Evolutionary conservation across 2,797 vertebrate species (phyloP), one percentile per base, ranked within the genome.

Genomic region (Clarias platycephalus): DNA sequence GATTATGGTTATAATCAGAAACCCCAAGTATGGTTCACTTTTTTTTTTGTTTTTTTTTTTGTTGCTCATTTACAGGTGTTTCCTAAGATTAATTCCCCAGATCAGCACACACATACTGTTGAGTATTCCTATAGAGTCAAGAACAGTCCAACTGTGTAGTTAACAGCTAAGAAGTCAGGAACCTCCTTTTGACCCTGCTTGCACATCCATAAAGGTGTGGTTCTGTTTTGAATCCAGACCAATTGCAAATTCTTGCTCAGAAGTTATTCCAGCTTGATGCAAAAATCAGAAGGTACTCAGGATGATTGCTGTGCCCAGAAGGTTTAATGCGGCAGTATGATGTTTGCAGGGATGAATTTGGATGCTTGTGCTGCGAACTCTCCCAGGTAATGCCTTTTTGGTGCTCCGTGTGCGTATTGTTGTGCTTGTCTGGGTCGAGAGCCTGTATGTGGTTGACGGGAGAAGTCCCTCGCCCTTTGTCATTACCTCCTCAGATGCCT

Each of bases 351-450:
- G 34, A 4, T 84, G 24, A 22, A 91, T 86, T 74, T 86, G 66
- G 0, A 28, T 49, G 34, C 89, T 88, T 84, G 85, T 88, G 83
- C 91, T 93, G 55, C 74, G 78, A 13, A 89, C 86, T 63, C 68
- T 88, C 3, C 70, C 82, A 1, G 88, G 84, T 78, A 88, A 86
- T 22, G 91, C 86, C 71, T 89, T 93, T 82, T 90, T 92, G 1
- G 90, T 88, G 16, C 88, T 87, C 8, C 88, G 84, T 2, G 91
- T 90, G 20, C 64, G 86, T 8, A 88, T 88, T 20, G 92, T 92
- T 90, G 94, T 94, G 92, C 93, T 94, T 84, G 89, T 91, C 62
- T 87, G 88, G 18, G 89, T 87, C n/a, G 90, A 84, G 16, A 83
- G 71, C 81, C 76, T 80, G 72, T 89, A 86, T 2, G 88, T 85